Conservation (phyloP, 2,797 vertebrate genomes). For the Sternarchorhynchus goeldii region DNA sequence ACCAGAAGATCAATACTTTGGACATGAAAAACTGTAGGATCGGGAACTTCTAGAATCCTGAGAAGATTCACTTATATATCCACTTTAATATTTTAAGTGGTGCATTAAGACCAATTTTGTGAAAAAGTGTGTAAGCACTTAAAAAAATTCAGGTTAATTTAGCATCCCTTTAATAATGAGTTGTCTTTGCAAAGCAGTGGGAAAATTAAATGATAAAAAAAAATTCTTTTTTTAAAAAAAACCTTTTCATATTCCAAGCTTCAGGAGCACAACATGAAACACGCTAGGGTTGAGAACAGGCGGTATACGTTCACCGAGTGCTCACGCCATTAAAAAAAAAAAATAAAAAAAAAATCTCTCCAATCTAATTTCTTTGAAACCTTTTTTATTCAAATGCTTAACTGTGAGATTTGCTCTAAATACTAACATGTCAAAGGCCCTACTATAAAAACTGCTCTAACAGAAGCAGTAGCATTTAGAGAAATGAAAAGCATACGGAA, state of each 20-base stretch:
- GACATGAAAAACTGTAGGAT: no score
- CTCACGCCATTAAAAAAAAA: constrained; percentile 54
- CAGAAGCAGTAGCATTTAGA: constrained; percentile 42
- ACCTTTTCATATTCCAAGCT: background rate
- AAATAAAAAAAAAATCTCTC: constrained; percentile 55
- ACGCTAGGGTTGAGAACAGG: constrained; percentile 4
- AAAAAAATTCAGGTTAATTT: no score
- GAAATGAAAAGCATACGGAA: constrained; percentile 52
- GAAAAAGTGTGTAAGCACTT: background rate
- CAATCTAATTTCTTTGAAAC: constrained; percentile 58
- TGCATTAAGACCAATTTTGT: no score
- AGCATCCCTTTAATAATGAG: background rate
- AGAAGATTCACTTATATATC: background rate
- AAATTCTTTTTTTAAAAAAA: background rate
- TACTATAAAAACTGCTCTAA: constrained; percentile 47
- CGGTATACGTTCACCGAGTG: constrained; percentile 25
- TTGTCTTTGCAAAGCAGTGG: background rate
- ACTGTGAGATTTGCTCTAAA: constrained; percentile 53
- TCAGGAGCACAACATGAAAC: background rate
- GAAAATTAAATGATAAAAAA: background rate
- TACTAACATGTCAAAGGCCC: constrained; percentile 56
- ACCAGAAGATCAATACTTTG: no score
- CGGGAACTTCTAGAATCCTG: background rate
- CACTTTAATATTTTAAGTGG: no score
- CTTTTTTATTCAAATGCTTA: constrained; percentile 65